phyloP scores from a whole-genome alignment of 2,797 vertebrate species.

The Clarias laeviceps region DNA sequence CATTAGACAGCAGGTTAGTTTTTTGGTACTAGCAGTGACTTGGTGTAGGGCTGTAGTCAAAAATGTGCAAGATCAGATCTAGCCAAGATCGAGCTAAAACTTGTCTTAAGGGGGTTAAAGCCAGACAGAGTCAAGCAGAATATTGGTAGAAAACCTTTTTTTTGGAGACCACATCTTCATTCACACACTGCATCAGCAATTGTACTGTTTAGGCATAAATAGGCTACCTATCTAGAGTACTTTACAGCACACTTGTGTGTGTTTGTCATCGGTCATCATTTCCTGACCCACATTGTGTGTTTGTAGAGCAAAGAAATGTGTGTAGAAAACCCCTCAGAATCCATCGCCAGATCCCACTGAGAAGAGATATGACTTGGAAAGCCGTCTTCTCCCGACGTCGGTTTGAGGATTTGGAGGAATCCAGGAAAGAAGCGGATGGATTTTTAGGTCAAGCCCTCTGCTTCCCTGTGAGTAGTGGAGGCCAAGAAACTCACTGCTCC shows the following conservation, averaged over 20 bases:
- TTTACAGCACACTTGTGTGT: background rate
- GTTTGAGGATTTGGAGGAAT: conserved; percentile 53
- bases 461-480: conserved; percentile 56
- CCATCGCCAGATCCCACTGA: conserved; percentile 27
- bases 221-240: background rate
- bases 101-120: background rate
- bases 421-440: conserved; percentile 51
- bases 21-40: background rate
- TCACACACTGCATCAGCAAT: background rate
- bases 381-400: conserved; percentile 32
- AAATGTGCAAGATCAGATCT: background rate
- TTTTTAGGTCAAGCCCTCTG: conserved; percentile 61
- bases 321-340: conserved; percentile 19
- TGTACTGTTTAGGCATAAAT: background rate
- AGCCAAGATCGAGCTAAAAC: background rate
- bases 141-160: background rate
- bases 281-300: conserved; percentile 42
- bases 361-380: conserved; percentile 33
- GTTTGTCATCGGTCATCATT: background rate
- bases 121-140: too few species aligned
- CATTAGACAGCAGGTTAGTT: background rate
- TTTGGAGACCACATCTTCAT: background rate
- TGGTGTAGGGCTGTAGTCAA: background rate
- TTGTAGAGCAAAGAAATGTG: conserved; percentile 10
- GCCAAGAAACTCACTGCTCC: conserved; percentile 60